Evolutionary conservation across 2,797 vertebrate species (phyloP), one percentile per base, ranked within the genome.

Genomic region (Erethizon dorsatum): DNA sequence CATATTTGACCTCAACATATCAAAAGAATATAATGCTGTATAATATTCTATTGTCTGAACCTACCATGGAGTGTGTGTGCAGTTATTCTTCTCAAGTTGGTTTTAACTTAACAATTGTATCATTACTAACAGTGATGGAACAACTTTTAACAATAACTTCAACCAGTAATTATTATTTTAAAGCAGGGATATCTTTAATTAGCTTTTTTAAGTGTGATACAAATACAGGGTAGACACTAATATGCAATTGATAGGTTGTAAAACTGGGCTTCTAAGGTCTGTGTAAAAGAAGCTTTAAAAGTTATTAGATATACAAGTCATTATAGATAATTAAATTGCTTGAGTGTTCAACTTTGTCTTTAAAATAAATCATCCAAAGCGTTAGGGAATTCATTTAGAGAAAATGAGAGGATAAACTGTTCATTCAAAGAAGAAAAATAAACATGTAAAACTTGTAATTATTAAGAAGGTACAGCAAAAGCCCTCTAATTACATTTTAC

Each of bases 391-490:
- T 73, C 1, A 45, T 33, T 90, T 71, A 90, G 37, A 52, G 47
- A 77, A 91, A 73, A 83, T 20, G 28, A 69, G 5, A 14, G 18
- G 9, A 82, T 78, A 86, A 50, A 77, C n/a, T 52, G n/a, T 56
- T 61, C 37, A 59, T 92, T 91, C 24, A 65, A 94, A 79, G 54
- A 54, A 82, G 77, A 91, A 88, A 92, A 73, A 41, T 11, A 54
- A 88, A 85, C 12, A 50, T 41, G 7, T 56, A 26, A 13, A 54
- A 26, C 18, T 78, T 61, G 14, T 52, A 20, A 26, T 73, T 33
- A 47, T 82, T 37, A 77, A 22, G n/a, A 73, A 65, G 33, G 14
- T 18, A 47, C n/a, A 41, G 52, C 69, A 50, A 45, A 75, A 71
- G 82, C 31, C 5, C 33, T 82, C 33, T 82, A 75, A 57, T 13